Percentiles rank a stretch among this genome's conserved stretches.
Evolutionary conservation across 1,140 invertebrate genomes (phyloP).

Genomic region (Agrilus planipennis): DNA sequence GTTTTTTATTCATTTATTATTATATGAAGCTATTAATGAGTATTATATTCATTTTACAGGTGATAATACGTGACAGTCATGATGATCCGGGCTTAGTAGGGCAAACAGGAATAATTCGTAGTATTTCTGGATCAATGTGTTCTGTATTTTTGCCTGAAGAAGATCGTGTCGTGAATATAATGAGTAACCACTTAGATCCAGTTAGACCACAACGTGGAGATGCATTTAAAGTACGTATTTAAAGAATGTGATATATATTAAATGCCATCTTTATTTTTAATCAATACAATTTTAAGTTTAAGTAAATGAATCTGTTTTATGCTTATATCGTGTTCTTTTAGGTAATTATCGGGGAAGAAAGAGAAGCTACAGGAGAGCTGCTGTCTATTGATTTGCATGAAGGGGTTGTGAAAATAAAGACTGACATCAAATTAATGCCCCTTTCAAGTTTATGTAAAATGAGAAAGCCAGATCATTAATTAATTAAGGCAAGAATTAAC

Average conservation of each 20-base stretch:
- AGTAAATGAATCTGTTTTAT: neutral
- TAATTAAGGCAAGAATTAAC: no score
- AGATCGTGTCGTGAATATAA: constrained; percentile 74
- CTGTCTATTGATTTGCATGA: constrained; percentile 76
- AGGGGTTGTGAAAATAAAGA: constrained; percentile 65
- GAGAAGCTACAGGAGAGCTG: constrained; percentile 75
- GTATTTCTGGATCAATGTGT: constrained; percentile 78
- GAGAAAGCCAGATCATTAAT: constrained; percentile 21
- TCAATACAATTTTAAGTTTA: neutral
- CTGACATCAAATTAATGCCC: constrained; percentile 60
- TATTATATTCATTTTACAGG: no score
- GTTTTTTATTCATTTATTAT: no score
- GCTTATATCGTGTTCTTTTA: constrained; percentile 11
- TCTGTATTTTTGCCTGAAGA: constrained; percentile 78
- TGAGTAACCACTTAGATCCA: constrained; percentile 78
- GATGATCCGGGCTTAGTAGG: constrained; percentile 72
- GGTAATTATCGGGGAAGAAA: constrained; percentile 79
- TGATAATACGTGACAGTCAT: constrained; percentile 68
- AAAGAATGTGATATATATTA: neutral
- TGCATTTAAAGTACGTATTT: constrained; percentile 57
- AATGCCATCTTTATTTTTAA: neutral
- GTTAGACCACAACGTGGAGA: constrained; percentile 74
- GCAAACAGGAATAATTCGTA: constrained; percentile 78
- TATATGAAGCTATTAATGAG: no score
- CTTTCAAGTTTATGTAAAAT: constrained; percentile 59